A percentile compares a stretch with the other conserved stretches of the same genome.
Conservation (phyloP, 2,797 vertebrate genomes). For the Ficedula albicollis region DNA sequence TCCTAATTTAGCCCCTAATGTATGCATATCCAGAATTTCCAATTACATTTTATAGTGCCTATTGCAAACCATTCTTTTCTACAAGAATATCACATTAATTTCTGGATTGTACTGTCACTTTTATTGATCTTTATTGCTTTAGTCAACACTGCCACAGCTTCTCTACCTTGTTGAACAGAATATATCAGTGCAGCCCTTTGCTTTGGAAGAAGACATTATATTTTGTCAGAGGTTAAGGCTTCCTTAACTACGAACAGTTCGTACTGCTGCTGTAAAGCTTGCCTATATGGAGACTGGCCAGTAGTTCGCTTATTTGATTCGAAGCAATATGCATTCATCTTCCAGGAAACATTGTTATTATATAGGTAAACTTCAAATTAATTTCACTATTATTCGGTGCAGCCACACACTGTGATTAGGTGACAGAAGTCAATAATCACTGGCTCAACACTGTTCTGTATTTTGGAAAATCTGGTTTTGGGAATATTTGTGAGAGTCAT, state of each 20-base stretch:
- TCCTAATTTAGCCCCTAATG: conserved; percentile 7
- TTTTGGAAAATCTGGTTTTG: not conserved
- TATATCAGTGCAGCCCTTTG: not conserved
- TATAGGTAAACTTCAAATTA: not conserved
- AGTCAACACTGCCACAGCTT: not conserved
- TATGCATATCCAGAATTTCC: not conserved
- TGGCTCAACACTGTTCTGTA: not conserved
- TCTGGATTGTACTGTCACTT: conserved; percentile 32
- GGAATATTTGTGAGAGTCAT: not conserved
- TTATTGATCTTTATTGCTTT: conserved; percentile 40
- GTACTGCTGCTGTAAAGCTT: not conserved
- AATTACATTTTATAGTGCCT: conserved; percentile 9
- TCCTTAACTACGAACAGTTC: not conserved
- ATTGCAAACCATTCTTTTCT: conserved; percentile 19
- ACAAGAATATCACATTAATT: conserved; percentile 8
- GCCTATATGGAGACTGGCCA: not conserved
- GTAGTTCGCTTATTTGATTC: conserved; percentile 5
- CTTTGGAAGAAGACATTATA: not conserved
- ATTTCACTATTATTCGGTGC: conserved; percentile 1
- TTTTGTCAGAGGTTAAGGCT: not conserved
- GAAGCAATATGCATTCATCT: not conserved
- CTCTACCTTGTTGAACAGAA: conserved; percentile 17
- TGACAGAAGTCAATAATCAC: not conserved
- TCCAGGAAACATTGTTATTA: not conserved
- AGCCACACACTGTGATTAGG: not conserved